Base-by-base conservation (phyloP, 2,797 vertebrate species). In the Toxotes lorentzi region DNA sequence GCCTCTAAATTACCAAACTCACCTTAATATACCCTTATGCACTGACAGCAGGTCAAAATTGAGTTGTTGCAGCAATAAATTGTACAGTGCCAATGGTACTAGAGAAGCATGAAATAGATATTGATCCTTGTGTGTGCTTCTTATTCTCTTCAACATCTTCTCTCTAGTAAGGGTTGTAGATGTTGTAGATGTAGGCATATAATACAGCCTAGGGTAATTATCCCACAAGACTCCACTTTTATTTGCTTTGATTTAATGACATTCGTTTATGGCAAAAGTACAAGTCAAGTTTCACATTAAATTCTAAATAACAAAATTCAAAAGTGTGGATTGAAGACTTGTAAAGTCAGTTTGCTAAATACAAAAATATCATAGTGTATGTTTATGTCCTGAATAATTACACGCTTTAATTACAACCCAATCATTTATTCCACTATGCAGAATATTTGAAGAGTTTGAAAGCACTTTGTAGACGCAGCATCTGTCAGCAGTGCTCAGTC, bases 71-170 rank as follows among this genome's bases (percentile, higher is more conserved):
- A 69, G 54, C 40, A 59, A 64, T 83, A 84, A 71, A 83, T 82
- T 82, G 54, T 51, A 43, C 63, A 57, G 19, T 63, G 83, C 27
- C 67, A 74, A 66, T 64, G 64, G 63, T 78, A 53, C 43, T 56
- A 74, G 35, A 74, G 83, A 84, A 78, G 79, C 88, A 83, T 90
- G 86, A 92, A 92, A 92, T 90, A 60, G 81, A 86, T 90, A 92
- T 92, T 78, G 89, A 93, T 92, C 58, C 61, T 21, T 56, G 4
- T 7, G 30, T 21, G 48, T 21, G 51, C 19, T 45, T 40, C 40
- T 51, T 77, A 27, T 59, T 90, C 83, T 67, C 24, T 70, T 60
- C 66, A 40, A 24, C 14, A 61, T 72, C 32, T 56, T 61, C 40
- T 62, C 50, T 81, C 58, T 9, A 34, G 45, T 47, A 76, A 48